These are phyloP conservation scores for Carcinoscorpius rotundicauda DNA, from an alignment of 1,140 invertebrate species.

Conservation along the genomic window DNA sequence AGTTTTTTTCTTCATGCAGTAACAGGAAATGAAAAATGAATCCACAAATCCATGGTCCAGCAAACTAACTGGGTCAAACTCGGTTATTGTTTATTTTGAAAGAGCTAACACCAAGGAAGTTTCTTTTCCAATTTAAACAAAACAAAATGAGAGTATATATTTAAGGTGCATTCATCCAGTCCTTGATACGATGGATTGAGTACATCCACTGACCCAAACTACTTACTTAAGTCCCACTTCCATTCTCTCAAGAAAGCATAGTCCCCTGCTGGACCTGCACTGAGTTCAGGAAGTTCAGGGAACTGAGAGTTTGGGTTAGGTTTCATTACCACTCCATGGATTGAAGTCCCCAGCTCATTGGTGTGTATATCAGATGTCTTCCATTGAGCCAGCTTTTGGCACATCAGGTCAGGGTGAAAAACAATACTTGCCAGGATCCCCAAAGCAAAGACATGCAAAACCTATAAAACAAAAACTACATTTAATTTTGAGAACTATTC, in stretches of 20 bases:
- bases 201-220: neutral
- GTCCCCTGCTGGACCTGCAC: constrained; percentile 17
- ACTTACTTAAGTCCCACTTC: constrained; percentile 16
- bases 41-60: neutral
- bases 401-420: constrained; percentile 15
- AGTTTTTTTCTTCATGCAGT: too few relatives aligned
- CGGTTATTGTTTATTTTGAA: neutral
- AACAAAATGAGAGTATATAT: neutral
- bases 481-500: too few relatives aligned
- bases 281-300: constrained; percentile 16
- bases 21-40: neutral
- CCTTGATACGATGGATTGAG: neutral
- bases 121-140: neutral
- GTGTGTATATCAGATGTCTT: constrained; percentile 11
- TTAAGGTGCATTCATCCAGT: neutral
- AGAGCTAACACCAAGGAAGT: neutral
- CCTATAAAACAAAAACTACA: constrained; percentile 5
- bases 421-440: constrained; percentile 14
- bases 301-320: constrained; percentile 8
- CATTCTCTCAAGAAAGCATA: constrained; percentile 17
- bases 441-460: constrained; percentile 16
- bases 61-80: neutral
- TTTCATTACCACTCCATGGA: too few relatives aligned
- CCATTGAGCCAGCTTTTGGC: constrained; percentile 6
- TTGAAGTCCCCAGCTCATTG: constrained; percentile 11